These are phyloP conservation scores for Kuschelorhynchus macadamiae DNA, from an alignment of 2,888 invertebrate genomes.

Conservation along the genomic window DNA sequence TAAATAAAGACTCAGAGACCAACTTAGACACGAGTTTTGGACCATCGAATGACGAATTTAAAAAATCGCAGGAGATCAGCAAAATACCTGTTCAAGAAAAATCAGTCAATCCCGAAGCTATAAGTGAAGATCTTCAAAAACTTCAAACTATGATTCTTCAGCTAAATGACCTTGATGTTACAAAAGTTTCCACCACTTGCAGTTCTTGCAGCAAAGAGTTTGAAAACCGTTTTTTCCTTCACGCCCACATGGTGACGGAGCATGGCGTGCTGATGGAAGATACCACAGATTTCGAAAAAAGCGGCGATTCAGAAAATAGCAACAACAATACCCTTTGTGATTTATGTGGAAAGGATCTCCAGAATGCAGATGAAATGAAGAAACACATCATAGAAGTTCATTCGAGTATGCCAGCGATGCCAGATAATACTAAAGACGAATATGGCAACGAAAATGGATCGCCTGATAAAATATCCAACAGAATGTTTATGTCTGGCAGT, in stretches of 20 bases:
- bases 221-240: slow-evolving; percentile 80
- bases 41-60: slow-evolving; percentile 59
- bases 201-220: slow-evolving; percentile 80
- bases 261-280: slow-evolving; percentile 74
- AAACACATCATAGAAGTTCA: slow-evolving; percentile 80
- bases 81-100: slow-evolving; percentile 53
- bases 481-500: slow-evolving; percentile 56
- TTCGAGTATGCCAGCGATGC: slow-evolving; percentile 64
- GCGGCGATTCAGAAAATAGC: slow-evolving; percentile 60
- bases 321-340: slow-evolving; percentile 67
- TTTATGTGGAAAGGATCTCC: slow-evolving; percentile 67
- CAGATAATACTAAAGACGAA: slow-evolving; percentile 61
- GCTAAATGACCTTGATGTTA: slow-evolving; percentile 83
- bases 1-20: slow-evolving; percentile 55
- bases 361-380: slow-evolving; percentile 76
- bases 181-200: slow-evolving; percentile 72
- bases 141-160: slow-evolving; percentile 92
- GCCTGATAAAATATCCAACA: slow-evolving; percentile 68
- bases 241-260: slow-evolving; percentile 78
- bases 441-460: slow-evolving; percentile 67
- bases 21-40: slow-evolving; percentile 49
- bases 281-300: slow-evolving; percentile 64
- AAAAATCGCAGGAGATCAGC: slow-evolving; percentile 45
- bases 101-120: slow-evolving; percentile 72
- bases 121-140: slow-evolving; percentile 89